Evolutionary conservation across 2,888 invertebrate genomes (phyloP).

Genomic region (Ectobius pallidus): DNA sequence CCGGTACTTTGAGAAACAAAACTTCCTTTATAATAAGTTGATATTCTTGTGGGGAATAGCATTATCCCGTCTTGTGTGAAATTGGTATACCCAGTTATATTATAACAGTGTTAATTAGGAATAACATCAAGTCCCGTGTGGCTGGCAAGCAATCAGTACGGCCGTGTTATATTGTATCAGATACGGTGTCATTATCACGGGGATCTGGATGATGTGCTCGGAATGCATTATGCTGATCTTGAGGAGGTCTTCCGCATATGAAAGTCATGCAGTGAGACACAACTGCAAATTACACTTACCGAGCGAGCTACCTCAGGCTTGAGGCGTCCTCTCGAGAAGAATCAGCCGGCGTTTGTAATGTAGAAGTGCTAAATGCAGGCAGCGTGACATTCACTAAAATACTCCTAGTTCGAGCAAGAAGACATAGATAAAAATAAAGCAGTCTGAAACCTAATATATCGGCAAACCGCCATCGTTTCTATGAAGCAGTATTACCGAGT

Average conservation of each 20-base stretch:
- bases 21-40: too few relatives aligned
- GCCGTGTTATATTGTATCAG: background rate
- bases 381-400: too few relatives aligned
- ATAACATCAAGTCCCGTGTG: background rate
- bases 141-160: background rate
- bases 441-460: too few relatives aligned
- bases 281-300: background rate
- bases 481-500: too few relatives aligned
- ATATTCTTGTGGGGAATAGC: background rate
- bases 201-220: background rate
- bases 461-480: too few relatives aligned
- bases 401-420: too few relatives aligned
- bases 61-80: background rate
- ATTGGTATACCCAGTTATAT: background rate
- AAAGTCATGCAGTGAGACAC: background rate
- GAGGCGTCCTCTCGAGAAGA: background rate
- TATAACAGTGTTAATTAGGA: background rate
- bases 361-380: background rate
- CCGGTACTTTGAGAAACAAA: too few relatives aligned
- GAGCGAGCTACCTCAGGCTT: background rate
- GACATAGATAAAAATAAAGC: too few relatives aligned
- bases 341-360: background rate
- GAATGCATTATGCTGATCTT: slow-evolving; percentile 3
- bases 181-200: background rate
- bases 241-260: background rate